phyloP scores from a whole-genome alignment of 1,140 invertebrate genomes.

The Leptestheria dahalacensis region DNA sequence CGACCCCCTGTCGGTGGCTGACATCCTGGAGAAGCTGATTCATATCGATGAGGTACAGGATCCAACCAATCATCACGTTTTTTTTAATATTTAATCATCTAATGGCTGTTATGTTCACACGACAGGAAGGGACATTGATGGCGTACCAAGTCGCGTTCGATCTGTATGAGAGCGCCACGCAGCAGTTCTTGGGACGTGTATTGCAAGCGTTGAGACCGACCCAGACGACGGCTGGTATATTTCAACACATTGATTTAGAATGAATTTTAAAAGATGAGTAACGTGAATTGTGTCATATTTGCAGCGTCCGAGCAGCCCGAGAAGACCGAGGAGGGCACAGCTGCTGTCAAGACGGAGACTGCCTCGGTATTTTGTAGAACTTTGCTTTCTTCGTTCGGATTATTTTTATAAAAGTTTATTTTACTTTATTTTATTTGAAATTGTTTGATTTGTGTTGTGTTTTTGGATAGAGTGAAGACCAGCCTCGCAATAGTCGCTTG shows the following conservation, averaged over 20 bases:
- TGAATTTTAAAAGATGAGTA: not conserved
- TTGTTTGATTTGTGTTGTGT: slow-evolving; percentile 27
- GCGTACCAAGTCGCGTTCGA: slow-evolving; percentile 99
- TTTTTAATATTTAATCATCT: not conserved
- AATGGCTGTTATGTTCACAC: not conserved
- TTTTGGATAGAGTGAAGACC: slow-evolving; percentile 32
- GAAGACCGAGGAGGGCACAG: slow-evolving; percentile 27
- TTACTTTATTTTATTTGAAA: not conserved
- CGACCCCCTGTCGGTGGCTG: slow-evolving; percentile 76
- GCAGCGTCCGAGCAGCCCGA: slow-evolving; percentile 1
- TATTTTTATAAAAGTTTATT: not conserved
- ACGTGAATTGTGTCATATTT: not conserved
- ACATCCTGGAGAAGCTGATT: slow-evolving; percentile 75
- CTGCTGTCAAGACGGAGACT: slow-evolving; percentile 33
- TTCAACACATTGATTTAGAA: not conserved
- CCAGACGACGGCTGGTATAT: slow-evolving; percentile 42
- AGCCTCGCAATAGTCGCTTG: slow-evolving; percentile 62
- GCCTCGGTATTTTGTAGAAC: slow-evolving; percentile 25
- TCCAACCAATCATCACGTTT: not conserved
- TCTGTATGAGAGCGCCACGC: slow-evolving; percentile 95
- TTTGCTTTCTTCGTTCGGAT: too few species aligned
- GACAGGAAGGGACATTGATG: slow-evolving; percentile 55
- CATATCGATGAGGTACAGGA: slow-evolving; percentile 50
- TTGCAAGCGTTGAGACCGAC: slow-evolving; percentile 62
- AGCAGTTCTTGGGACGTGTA: slow-evolving; percentile 86